Evolutionary conservation across 1,140 invertebrate genomes (phyloP), one percentile per base, ranked within the genome.

Genomic region (Thalassaphorura encarpata): DNA sequence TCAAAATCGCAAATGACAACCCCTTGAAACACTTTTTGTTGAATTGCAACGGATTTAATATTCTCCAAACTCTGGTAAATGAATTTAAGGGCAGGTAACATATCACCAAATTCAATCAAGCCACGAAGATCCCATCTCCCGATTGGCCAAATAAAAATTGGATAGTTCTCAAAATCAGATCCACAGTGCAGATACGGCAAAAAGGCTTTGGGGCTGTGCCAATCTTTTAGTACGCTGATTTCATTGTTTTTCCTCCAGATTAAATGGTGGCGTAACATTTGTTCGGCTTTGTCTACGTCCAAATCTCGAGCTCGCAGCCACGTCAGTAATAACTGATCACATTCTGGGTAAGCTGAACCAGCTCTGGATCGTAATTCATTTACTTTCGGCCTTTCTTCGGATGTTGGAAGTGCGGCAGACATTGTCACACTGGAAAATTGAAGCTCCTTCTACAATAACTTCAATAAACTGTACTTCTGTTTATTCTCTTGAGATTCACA

Each of bases 231-330:
- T 11, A n/a, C 18, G 28, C 23, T 23, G 3, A 51, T 51, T 3
- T 46, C 24, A 39, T 51, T 39, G 16, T 16, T 15, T 48, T 51
- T 51, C 23, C 47, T 42, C 54, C 54, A 56, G 4, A 26, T 33
- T 6, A 56, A n/a, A 29, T 56, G 54, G 23, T 27, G 3, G 11
- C 47, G 11, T 2, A 56, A 18, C 54, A 56, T 56, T 28, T 56
- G 19, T 33, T 56, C 54, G 2, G 54, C 54, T 36, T 56, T 56
- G 2, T 16, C 11, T 3, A 56, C 11, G 27, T 56, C 48, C 4
- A 23, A 13, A n/a, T 51, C 48, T 31, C 46, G 19, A 5, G 54
- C 54, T 5, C 54, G 29, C 2, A 56, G 50, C 54, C 54, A 56
- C 3, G 24, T 18, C 2, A 56, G 19, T 8, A 56, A n/a, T 24